These are phyloP conservation scores for Micronycteris hirsuta DNA, from an alignment of 2,113 vertebrate genomes.

Conservation along the genomic window DNA sequence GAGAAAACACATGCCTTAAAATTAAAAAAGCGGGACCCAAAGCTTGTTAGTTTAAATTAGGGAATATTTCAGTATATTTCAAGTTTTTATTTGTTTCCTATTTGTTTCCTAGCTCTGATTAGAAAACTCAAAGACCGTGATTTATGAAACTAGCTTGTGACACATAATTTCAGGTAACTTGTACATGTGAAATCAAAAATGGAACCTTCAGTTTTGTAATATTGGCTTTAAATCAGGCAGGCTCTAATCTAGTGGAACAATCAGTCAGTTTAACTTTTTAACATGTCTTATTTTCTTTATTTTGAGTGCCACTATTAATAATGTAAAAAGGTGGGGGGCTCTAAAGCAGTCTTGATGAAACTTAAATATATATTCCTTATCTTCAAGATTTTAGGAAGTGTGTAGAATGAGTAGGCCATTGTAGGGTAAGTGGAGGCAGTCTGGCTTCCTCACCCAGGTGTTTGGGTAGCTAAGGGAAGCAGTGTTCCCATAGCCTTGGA, in stretches of 20 bases:
- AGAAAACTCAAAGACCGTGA: conserved; percentile 71
- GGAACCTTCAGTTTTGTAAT: conserved; percentile 72
- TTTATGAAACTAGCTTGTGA: conserved; percentile 56
- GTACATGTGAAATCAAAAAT: conserved; percentile 65
- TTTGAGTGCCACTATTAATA: conserved; percentile 77
- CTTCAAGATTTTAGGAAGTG: conserved; percentile 70
- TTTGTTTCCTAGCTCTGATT: conserved; percentile 72
- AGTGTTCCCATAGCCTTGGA: too few relatives aligned
- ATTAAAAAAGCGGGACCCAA: conserved; percentile 84
- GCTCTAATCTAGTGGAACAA: conserved; percentile 68
- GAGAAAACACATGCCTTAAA: conserved; percentile 89
- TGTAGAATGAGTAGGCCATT: conserved; percentile 62
- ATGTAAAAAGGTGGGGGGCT: conserved; percentile 67
- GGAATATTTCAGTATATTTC: conserved; percentile 78
- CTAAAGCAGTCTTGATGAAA: conserved; percentile 71
- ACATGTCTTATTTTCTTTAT: conserved; percentile 85
- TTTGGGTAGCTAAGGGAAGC: too few relatives aligned
- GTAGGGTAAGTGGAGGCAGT: too few relatives aligned
- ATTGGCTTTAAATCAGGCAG: conserved; percentile 74
- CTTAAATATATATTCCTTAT: conserved; percentile 69
- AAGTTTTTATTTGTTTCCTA: conserved; percentile 77
- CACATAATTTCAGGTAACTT: conserved; percentile 47
- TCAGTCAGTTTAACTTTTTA: conserved; percentile 80
- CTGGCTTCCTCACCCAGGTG: too few relatives aligned
- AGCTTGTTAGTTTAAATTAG: conserved; percentile 80